These are phyloP conservation scores for Typhlomys cinereus DNA, from an alignment of 2,113 vertebrate species.

Conservation along the genomic window DNA sequence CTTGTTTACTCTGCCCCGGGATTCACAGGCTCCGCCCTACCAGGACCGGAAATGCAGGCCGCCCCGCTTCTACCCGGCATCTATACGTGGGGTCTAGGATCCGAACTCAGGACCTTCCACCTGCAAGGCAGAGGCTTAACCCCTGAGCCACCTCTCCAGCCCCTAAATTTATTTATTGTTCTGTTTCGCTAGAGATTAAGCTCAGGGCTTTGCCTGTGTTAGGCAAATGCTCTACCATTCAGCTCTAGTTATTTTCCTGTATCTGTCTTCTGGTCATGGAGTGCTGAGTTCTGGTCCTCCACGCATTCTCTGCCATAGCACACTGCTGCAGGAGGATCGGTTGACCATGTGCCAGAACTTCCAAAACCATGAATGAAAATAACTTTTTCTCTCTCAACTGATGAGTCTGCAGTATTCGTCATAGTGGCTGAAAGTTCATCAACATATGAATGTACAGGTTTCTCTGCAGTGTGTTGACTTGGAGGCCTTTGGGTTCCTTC, in stretches of 20 bases:
- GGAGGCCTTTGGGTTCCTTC: accelerated
- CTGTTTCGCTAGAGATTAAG: not conserved
- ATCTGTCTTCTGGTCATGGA: not conserved
- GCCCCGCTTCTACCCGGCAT: no score
- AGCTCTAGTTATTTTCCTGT: not conserved
- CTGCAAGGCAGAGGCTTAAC: no score
- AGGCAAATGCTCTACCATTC: not conserved
- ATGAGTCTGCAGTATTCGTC: not conserved
- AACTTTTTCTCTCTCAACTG: not conserved
- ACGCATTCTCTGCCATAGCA: not conserved
- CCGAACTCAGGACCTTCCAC: no score
- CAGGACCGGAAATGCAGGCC: no score
- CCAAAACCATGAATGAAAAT: not conserved
- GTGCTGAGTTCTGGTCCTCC: not conserved
- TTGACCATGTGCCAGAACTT: not conserved
- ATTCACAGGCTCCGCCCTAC: no score
- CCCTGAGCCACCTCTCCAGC: no score
- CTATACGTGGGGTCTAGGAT: no score
- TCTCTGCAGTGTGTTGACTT: not conserved
- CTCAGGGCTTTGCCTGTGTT: not conserved
- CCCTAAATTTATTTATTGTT: not conserved
- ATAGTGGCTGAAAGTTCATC: not conserved
- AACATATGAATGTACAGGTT: not conserved
- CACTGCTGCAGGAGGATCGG: not conserved
- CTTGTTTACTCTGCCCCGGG: no score